Conservation (phyloP, 1,140 invertebrate species). For the Aphelinus certus region DNA sequence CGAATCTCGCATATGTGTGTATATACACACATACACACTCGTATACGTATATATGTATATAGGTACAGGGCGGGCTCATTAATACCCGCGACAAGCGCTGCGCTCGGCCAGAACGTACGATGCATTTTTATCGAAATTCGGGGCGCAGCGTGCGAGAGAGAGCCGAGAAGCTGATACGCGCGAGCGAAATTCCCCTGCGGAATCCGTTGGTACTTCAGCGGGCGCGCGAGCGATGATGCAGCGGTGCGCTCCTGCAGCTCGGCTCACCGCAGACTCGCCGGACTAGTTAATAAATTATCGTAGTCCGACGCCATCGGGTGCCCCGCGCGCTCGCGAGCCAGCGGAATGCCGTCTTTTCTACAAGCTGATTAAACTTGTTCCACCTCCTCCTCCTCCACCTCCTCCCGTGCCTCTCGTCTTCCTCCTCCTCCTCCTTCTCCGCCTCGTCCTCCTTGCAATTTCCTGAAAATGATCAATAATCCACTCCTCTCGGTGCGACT, state of each 20-base stretch:
- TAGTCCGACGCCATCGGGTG: constrained; percentile 56
- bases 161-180: not conserved
- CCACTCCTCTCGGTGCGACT: not conserved
- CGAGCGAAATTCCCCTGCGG: not conserved
- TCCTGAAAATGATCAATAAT: constrained; percentile 15
- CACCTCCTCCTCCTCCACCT: not conserved
- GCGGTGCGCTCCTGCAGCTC: not conserved
- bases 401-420: too few relatives aligned
- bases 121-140: too few relatives aligned
- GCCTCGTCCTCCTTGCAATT: not conserved
- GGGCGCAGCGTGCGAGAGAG: not conserved
- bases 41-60: too few relatives aligned
- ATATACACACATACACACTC: too few relatives aligned
- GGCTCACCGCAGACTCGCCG: constrained; percentile 45
- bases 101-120: too few relatives aligned
- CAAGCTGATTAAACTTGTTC: constrained; percentile 7
- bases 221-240: not conserved
- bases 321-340: constrained; percentile 50
- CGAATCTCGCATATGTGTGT: too few relatives aligned
- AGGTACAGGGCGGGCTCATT: too few relatives aligned
- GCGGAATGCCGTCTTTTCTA: constrained; percentile 48
- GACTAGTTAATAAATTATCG: constrained; percentile 65
- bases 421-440: not conserved
- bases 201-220: not conserved
- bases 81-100: too few relatives aligned